phyloP scores from a whole-genome alignment of 2,888 invertebrate genomes.

The Drosophila aldrichi region DNA sequence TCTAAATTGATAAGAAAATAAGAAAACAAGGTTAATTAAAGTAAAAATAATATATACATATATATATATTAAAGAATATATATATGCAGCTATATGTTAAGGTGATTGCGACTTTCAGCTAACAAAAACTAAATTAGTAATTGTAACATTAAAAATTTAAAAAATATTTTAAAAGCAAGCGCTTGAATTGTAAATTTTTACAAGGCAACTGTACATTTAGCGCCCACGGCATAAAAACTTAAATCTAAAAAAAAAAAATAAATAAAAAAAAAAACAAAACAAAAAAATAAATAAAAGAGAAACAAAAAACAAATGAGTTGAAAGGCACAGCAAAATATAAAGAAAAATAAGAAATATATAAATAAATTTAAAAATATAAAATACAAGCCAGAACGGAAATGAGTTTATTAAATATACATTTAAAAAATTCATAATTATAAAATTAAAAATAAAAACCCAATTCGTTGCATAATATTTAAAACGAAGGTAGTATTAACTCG shows the following conservation, averaged over 20 bases:
- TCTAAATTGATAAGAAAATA: slow-evolving; percentile 71
- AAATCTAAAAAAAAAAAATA: slow-evolving; percentile 44
- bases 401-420: slow-evolving; percentile 82
- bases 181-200: slow-evolving; percentile 80
- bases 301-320: slow-evolving; percentile 55
- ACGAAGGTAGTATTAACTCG: slow-evolving; percentile 83
- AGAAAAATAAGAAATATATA: slow-evolving; percentile 30
- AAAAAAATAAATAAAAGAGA: slow-evolving; percentile 35
- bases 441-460: slow-evolving; percentile 56
- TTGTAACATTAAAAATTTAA: slow-evolving; percentile 57
- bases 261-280: slow-evolving; percentile 32
- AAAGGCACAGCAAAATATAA: slow-evolving; percentile 63
- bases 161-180: slow-evolving; percentile 77
- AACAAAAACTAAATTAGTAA: slow-evolving; percentile 65
- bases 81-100: slow-evolving; percentile 62
- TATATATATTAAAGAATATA: slow-evolving; percentile 37
- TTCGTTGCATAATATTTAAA: slow-evolving; percentile 83
- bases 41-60: slow-evolving; percentile 30
- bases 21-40: slow-evolving; percentile 70
- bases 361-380: slow-evolving; percentile 38
- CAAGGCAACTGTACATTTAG: slow-evolving; percentile 80
- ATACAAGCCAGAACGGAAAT: slow-evolving; percentile 75
- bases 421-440: slow-evolving; percentile 66
- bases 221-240: slow-evolving; percentile 67
- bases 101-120: slow-evolving; percentile 79